Base-by-base conservation (phyloP, 2,888 invertebrate species). In the Criorhina ranunculi region DNA sequence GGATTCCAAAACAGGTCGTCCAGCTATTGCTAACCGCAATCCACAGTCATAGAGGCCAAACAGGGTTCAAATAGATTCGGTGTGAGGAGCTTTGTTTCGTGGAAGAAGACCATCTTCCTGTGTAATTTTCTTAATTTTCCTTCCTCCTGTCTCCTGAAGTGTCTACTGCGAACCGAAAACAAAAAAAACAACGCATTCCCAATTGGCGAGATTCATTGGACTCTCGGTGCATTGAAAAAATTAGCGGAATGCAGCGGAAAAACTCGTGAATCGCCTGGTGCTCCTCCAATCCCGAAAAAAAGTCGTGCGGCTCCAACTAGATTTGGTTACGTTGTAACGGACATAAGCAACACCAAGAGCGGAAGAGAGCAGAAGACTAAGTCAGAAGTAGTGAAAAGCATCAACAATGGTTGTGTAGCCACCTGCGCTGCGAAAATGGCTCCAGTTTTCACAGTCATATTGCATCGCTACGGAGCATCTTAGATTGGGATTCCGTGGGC, bases 101-200 rank as follows among this genome's bases (percentile, higher is more conserved):
- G 55, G 59, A 72, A 78, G 42, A 75, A 59, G 70, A 75, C 75
- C 64, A 80, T 80, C 80, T 79, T 85, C 85, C 75, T 76, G 53
- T 85, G 85, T 85, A 85, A 85, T 85, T 85, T 85, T 85, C 85
- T 85, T 80, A 85, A 85, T 85, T 85, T 80, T 64, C 62, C 42
- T 62, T n/a, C 62, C 55, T 69, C 12, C 37, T 55, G 15, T 35
- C 67, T 33, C 33, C 78, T 42, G 55, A 15, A 35, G 7, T 5
- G 37, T 2, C 17, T 19, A 29, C n/a, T 19, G 37, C 29, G 11
- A 51, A 62, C 55, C 59, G 40, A 70, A 70, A 80, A 24, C 24
- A 4, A 24, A n/a, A n/a, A n/a, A n/a, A n/a, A n/a, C n/a, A n/a
- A 85, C 85, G 85, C 85, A 85, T 80, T 76, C 64, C 66, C 57